phyloP scores from a whole-genome alignment of 2,797 vertebrate species.

The Artibeus lituratus region DNA sequence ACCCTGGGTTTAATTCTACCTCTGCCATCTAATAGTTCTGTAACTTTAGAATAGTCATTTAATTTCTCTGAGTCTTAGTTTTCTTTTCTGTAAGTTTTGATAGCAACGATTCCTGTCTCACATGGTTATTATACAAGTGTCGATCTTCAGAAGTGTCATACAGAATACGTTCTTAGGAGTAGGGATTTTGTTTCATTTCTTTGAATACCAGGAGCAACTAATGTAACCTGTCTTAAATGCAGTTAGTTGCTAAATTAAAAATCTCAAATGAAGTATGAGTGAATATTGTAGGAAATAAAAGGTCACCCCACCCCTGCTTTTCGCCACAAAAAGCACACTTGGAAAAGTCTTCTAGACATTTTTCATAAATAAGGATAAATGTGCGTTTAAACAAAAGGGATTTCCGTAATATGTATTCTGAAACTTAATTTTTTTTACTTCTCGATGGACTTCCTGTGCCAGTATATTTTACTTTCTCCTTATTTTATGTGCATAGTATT shows the following conservation, averaged over 20 bases:
- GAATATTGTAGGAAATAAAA: not conserved
- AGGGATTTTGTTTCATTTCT: not conserved
- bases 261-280: not conserved
- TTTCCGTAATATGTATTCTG: not conserved
- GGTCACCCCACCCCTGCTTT: not conserved
- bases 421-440: not conserved
- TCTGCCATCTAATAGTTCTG: not conserved
- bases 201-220: not conserved
- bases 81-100: slow-evolving; percentile 26
- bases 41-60: not conserved
- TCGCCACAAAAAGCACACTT: not conserved
- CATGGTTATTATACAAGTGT: not conserved
- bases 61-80: not conserved
- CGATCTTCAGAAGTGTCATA: not conserved
- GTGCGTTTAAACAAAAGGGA: not conserved
- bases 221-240: not conserved
- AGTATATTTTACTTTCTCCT: not conserved
- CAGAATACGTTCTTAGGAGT: not conserved
- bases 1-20: not conserved
- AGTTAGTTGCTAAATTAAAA: slow-evolving; percentile 30
- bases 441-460: not conserved
- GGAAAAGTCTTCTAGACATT: not conserved
- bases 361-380: not conserved
- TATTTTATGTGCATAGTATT: not conserved
- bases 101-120: not conserved